These are phyloP conservation scores for Danionella dracula DNA, from an alignment of 2,797 vertebrate species.

Conservation along the genomic window DNA sequence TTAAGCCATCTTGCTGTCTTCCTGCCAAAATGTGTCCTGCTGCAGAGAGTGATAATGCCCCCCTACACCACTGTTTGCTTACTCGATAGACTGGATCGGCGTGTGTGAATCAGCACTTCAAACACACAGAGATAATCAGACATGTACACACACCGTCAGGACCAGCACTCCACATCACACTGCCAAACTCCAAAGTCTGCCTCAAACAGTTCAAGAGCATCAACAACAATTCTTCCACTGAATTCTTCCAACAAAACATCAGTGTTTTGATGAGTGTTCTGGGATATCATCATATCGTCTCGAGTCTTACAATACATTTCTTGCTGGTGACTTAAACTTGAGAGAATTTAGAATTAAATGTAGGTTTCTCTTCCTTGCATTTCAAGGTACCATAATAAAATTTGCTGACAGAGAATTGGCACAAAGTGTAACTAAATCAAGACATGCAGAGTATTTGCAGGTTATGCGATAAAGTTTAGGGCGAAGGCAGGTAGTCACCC, in stretches of 20 bases:
- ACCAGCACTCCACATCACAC: constrained; percentile 9
- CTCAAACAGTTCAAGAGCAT: background rate
- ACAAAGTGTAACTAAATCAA: no score
- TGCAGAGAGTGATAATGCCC: constrained; percentile 39
- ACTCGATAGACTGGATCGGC: constrained; percentile 65
- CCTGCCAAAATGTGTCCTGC: constrained; percentile 31
- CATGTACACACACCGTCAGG: constrained; percentile 56
- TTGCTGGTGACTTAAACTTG: no score
- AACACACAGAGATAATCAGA: constrained; percentile 73
- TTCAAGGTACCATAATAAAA: no score
- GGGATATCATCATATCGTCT: no score
- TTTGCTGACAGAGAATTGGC: no score
- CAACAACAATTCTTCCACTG: no score
- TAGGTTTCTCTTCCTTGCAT: no score
- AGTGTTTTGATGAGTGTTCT: no score
- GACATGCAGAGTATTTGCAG: background rate
- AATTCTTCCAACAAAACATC: no score
- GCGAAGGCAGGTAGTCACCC: constrained; percentile 22
- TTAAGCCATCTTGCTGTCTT: constrained; percentile 17
- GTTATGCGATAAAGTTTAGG: constrained; percentile 5
- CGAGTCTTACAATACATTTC: no score
- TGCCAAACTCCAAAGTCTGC: constrained; percentile 19
- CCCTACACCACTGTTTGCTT: constrained; percentile 58
- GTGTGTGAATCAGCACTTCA: constrained; percentile 73
- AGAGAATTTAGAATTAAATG: no score